Base-by-base conservation (phyloP, 2,888 invertebrate species). In the Cerceris rybyensis region DNA sequence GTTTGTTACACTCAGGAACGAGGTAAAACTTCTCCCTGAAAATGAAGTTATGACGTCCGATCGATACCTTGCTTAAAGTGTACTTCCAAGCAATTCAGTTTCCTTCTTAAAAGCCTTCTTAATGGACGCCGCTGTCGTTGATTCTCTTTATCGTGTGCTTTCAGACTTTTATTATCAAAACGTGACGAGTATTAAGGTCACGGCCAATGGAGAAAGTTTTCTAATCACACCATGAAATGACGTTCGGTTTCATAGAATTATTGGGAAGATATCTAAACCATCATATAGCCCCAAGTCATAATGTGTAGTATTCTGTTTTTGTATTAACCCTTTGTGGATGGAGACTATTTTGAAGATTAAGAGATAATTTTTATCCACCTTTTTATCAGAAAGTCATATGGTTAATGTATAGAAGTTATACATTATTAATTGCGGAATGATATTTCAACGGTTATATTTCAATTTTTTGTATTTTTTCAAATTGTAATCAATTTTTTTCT, bases 151-250 rank as follows among this genome's bases (percentile, higher is more conserved):
- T 74, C 69, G 63, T 16, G 60, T 28, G n/a, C 41, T 7, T 41
- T n/a, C 59, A 46, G n/a, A 14, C 2, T 28, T 64, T 64, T 50
- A 60, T 73, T 73, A 65, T 59, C 64, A 58, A 73, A 73, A 76
- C 69, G 49, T 54, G 60, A 39, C 4, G n/a, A 9, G 59, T 64
- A 82, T 78, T 67, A 70, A 59, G 82, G 73, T 75, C 82, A 82
- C 42, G 71, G 78, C 42, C 75, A 68, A 13, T 52, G 75, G 63
- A 66, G 70, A 78, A 82, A 78, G 75, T 81, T 55, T 57, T 68
- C 69, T 75, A 82, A 78, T 75, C 73, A 70, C 57, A 78, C 64
- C 70, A 61, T 58, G 68, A 59, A 60, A 61, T 55, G 43, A 43
- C 39, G 50, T 54, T 46, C 50, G 17, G 6, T 42, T 59, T 50